Base-by-base conservation (phyloP, 2,888 invertebrate genomes). In the Tetranychus truncatus region DNA sequence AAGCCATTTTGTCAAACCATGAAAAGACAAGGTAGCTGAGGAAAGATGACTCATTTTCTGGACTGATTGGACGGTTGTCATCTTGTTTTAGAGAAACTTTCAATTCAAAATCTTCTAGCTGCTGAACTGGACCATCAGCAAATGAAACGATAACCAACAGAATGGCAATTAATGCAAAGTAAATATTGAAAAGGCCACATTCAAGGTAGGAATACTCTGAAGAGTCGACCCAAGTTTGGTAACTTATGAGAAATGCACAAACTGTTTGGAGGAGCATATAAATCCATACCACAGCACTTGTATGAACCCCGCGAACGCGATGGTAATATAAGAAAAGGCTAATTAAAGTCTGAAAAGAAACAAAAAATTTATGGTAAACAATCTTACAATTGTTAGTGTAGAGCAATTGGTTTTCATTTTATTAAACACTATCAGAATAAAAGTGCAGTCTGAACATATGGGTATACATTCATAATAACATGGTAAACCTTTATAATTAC, bases 21-120 rank as follows among this genome's bases (percentile, higher is more conserved):
- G 80, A 81, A 78, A 81, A 83, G 1, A 81, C 78, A 6, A 83
- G 76, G 46, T 81, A 78, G 6, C 82, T 82, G 8, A 82, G 77
- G 78, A 83, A 83, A 6, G 82, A 82, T 6, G 82, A 80, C 55
- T 78, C 76, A 18, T 77, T 77, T 78, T 82, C 82, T 72, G 82
- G 83, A 67, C 67, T 67, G 7, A 18, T 18, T 7, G 11, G 8
- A 11, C n/a, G 11, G n/a, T n/a, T n/a, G n/a, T 11, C 11, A 18
- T 18, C n/a, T 3, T n/a, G 2, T 11, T n/a, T 8, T 67, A 0
- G 8, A 8, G 9, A 8, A 9, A 21, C 5, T 11, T 18, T 67
- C 15, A 55, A 55, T 55, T 55, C 55, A 55, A 15, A 3, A 15
- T 55, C 55, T 18, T 67, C 67, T 11, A n/a, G 9, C 21, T 11